phyloP scores from a whole-genome alignment of 2,888 invertebrate species.

The Orchestes rusci region DNA sequence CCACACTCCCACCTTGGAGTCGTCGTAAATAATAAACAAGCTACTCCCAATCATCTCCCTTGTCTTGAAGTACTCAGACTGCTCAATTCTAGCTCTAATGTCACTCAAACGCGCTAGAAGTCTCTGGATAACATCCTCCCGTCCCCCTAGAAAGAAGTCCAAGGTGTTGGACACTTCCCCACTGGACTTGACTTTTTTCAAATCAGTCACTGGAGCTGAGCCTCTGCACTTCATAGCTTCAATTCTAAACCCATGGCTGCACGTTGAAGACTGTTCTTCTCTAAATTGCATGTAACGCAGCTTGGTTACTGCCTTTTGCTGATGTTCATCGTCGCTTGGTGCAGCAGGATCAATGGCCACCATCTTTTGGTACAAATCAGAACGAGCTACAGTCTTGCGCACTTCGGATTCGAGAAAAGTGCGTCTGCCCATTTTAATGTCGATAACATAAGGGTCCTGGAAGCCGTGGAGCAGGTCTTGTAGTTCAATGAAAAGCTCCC shows the following conservation, averaged over 20 bases:
- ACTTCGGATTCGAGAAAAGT: conserved; percentile 96
- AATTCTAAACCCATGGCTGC: conserved; percentile 88
- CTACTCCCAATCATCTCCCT: conserved; percentile 94
- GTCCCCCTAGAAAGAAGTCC: conserved; percentile 63
- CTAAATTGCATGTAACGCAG: conserved; percentile 95
- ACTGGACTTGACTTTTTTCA: conserved; percentile 77
- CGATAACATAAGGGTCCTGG: conserved; percentile 89
- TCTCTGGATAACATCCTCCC: conserved; percentile 58
- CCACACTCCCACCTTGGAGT: conserved; percentile 85
- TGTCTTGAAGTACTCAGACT: conserved; percentile 73
- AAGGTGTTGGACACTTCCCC: conserved; percentile 69
- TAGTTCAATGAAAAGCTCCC: conserved; percentile 85
- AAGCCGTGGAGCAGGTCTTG: conserved; percentile 91
- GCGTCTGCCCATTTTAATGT: conserved; percentile 93
- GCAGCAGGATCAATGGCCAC: conserved; percentile 80
- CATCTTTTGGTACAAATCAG: conserved; percentile 95
- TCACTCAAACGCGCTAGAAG: conserved; percentile 67
- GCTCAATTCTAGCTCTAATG: conserved; percentile 72
- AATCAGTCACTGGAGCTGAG: conserved; percentile 73
- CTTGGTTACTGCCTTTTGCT: conserved; percentile 81
- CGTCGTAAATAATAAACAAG: conserved; percentile 88
- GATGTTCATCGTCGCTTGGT: conserved; percentile 78
- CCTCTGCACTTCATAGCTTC: conserved; percentile 90
- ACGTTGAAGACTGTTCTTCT: conserved; percentile 88
- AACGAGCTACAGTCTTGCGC: conserved; percentile 71